phyloP scores from a whole-genome alignment of 2,797 vertebrate species.

The Myotis pilosus region DNA sequence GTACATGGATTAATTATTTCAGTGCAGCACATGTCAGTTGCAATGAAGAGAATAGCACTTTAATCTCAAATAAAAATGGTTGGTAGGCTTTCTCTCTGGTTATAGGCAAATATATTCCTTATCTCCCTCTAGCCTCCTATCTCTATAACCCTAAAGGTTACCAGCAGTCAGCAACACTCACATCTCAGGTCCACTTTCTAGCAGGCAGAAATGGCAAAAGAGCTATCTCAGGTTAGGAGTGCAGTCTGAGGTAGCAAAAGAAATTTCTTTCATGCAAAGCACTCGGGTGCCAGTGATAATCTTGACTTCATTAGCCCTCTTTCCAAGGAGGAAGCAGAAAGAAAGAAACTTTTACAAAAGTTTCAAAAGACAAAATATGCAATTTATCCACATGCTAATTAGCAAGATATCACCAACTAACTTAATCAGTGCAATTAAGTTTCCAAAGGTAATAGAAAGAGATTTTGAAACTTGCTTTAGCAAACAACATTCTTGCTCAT shows the following conservation, averaged over 20 bases:
- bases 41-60: slow-evolving; percentile 62
- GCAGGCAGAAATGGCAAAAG: neutral
- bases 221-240: neutral
- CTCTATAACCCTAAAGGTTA: neutral
- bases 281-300: neutral
- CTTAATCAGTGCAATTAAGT: neutral
- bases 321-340: neutral
- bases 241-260: neutral
- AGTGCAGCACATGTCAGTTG: slow-evolving; percentile 36
- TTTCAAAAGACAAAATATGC: slow-evolving; percentile 19
- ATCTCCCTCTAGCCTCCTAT: neutral
- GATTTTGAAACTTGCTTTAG: slow-evolving; percentile 33
- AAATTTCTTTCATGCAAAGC: neutral
- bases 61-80: slow-evolving; percentile 45
- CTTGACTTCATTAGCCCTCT: neutral
- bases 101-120: neutral
- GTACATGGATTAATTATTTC: slow-evolving; percentile 42
- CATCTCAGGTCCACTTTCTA: neutral
- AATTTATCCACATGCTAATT: slow-evolving; percentile 5
- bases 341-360: neutral
- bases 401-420: neutral
- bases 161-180: neutral
- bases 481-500: neutral
- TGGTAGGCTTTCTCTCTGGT: slow-evolving; percentile 28
- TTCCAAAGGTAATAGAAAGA: slow-evolving; percentile 12